Conservation (phyloP, 2,797 vertebrate species). For the Periophthalmus magnuspinnatus region DNA sequence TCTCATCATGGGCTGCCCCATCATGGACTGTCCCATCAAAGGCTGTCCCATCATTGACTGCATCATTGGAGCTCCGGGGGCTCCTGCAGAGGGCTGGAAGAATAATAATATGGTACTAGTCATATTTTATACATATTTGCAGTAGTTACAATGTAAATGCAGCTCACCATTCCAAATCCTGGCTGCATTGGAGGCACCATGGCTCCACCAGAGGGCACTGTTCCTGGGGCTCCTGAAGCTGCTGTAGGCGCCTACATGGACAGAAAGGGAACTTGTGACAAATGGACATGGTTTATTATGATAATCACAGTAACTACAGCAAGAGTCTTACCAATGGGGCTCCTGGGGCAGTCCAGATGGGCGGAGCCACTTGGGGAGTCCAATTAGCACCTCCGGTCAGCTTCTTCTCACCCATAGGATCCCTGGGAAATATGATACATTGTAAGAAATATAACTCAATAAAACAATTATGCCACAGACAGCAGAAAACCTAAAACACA, state of each 20-base stretch:
- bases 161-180: conserved; percentile 90
- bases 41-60: conserved; percentile 89
- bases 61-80: conserved; percentile 90
- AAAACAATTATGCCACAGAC: neutral
- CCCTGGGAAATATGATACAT: conserved; percentile 62
- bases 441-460: neutral
- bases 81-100: conserved; percentile 83
- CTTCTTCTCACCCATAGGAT: conserved; percentile 93
- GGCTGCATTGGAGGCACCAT: conserved; percentile 80
- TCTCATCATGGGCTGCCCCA: conserved; percentile 93
- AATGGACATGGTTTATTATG: neutral
- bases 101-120: neutral
- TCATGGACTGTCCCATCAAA: conserved; percentile 88
- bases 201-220: conserved; percentile 74
- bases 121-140: neutral
- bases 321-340: conserved; percentile 82
- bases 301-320: neutral
- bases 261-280: conserved; percentile 11
- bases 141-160: neutral
- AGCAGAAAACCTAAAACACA: neutral
- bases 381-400: conserved; percentile 97
- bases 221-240: conserved; percentile 64
- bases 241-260: conserved; percentile 59
- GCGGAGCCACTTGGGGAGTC: conserved; percentile 93
- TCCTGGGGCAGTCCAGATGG: conserved; percentile 87